Conservation (phyloP, 2,113 vertebrate species). For the Rostratula benghalensis region DNA sequence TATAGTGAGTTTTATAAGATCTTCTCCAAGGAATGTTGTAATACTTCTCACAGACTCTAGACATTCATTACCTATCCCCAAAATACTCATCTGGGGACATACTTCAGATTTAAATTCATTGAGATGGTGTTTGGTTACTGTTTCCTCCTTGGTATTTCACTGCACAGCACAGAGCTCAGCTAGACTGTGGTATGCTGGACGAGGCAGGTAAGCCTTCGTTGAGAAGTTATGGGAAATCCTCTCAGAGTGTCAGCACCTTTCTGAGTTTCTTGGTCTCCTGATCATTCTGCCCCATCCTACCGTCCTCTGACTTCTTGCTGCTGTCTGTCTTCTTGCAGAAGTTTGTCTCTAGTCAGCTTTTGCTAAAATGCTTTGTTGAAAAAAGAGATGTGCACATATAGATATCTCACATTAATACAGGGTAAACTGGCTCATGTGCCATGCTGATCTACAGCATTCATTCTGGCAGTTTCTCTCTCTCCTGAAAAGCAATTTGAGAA, state of each 20-base stretch:
- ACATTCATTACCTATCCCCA: background rate
- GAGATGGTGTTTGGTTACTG: background rate
- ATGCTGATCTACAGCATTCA: background rate
- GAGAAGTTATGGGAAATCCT: background rate
- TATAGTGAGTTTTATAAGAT: background rate
- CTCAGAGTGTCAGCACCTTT: background rate
- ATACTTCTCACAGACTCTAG: background rate
- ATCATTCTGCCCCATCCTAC: background rate
- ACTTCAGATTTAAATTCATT: background rate
- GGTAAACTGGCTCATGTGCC: background rate
- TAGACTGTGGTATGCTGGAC: background rate
- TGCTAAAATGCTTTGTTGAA: background rate
- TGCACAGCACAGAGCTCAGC: background rate
- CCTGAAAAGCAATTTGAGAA: background rate
- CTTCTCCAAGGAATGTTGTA: background rate
- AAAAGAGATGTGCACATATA: background rate
- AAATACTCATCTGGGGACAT: background rate
- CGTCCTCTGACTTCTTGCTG: background rate
- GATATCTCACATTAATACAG: background rate
- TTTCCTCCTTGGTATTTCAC: background rate
- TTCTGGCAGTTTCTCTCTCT: background rate
- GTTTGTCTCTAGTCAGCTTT: background rate
- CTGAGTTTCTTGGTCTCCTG: background rate
- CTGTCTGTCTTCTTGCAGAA: background rate
- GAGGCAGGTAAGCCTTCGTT: background rate